These are phyloP conservation scores for Rhodophaea formosa DNA, from an alignment of 2,888 invertebrate genomes.

Conservation along the genomic window DNA sequence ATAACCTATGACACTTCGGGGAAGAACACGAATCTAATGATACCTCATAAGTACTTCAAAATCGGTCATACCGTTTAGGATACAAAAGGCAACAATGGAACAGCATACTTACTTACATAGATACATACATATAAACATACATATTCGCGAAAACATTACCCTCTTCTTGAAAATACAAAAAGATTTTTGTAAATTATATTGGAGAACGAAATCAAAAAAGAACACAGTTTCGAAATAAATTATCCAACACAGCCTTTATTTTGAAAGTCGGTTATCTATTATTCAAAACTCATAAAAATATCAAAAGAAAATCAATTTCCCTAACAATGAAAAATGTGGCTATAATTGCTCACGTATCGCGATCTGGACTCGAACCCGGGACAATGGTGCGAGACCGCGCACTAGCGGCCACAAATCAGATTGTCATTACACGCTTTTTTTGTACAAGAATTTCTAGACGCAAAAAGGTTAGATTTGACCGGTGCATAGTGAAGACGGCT, in stretches of 20 bases:
- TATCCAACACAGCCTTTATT: neutral
- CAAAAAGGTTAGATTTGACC: slow-evolving; percentile 55
- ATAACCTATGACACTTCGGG: too few species aligned
- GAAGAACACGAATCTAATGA: too few species aligned
- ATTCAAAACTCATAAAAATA: neutral
- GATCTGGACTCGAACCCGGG: slow-evolving; percentile 51
- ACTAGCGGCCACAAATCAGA: slow-evolving; percentile 59
- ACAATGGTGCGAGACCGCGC: slow-evolving; percentile 49
- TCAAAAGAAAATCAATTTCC: slow-evolving; percentile 26
- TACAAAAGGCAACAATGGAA: too few species aligned
- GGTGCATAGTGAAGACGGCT: slow-evolving; percentile 33
- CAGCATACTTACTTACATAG: too few species aligned
- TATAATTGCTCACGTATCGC: slow-evolving; percentile 49
- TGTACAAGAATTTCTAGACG: slow-evolving; percentile 52
- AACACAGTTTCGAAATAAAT: neutral
- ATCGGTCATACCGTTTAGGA: too few species aligned
- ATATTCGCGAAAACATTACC: too few species aligned
- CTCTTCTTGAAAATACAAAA: too few species aligned
- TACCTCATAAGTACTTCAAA: too few species aligned
- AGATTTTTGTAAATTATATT: too few species aligned
- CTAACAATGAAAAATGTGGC: slow-evolving; percentile 23
- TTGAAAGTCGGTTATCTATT: neutral
- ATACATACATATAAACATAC: too few species aligned
- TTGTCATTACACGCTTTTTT: slow-evolving; percentile 60
- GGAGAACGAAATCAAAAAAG: too few species aligned